Conservation (phyloP, 2,888 invertebrate genomes). For the Tetragonisca angustula region DNA sequence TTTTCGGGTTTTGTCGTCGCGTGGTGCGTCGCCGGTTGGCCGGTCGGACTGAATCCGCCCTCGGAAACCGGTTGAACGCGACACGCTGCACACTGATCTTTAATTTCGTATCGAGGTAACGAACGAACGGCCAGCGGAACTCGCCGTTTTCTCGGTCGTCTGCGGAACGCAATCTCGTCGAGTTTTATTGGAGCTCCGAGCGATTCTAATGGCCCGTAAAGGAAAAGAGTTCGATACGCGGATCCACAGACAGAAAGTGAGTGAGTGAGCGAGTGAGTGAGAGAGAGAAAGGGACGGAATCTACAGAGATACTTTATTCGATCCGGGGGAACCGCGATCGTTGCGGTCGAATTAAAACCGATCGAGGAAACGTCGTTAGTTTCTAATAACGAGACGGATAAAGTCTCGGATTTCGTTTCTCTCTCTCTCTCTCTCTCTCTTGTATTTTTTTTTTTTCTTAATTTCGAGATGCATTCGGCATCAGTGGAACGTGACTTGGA, state of each 20-base stretch:
- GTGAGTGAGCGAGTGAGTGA: neutral
- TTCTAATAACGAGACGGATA: constrained; percentile 28
- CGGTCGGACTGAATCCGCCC: constrained; percentile 12
- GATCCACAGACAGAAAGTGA: neutral
- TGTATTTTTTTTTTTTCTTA: neutral
- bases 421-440: too few relatives aligned
- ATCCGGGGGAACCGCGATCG: constrained; percentile 19
- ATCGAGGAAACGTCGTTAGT: constrained; percentile 14
- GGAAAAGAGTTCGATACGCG: constrained; percentile 52
- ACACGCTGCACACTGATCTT: constrained; percentile 45
- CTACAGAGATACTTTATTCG: constrained; percentile 38
- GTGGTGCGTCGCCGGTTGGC: constrained; percentile 34
- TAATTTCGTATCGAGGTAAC: constrained; percentile 51
- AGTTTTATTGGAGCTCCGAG: constrained; percentile 52
- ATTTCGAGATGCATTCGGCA: neutral
- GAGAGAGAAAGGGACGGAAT: neutral
- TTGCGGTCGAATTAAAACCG: constrained; percentile 33
- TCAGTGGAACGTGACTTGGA: neutral
- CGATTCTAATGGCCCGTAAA: constrained; percentile 61
- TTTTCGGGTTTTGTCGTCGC: constrained; percentile 53
- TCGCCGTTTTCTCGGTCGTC: constrained; percentile 27
- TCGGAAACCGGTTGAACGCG: constrained; percentile 47
- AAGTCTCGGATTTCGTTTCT: neutral
- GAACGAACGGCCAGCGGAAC: constrained; percentile 34
- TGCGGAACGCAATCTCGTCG: constrained; percentile 50